Evolutionary conservation across 1,140 invertebrate genomes (phyloP).

Genomic region (Semibalanus balanoides): DNA sequence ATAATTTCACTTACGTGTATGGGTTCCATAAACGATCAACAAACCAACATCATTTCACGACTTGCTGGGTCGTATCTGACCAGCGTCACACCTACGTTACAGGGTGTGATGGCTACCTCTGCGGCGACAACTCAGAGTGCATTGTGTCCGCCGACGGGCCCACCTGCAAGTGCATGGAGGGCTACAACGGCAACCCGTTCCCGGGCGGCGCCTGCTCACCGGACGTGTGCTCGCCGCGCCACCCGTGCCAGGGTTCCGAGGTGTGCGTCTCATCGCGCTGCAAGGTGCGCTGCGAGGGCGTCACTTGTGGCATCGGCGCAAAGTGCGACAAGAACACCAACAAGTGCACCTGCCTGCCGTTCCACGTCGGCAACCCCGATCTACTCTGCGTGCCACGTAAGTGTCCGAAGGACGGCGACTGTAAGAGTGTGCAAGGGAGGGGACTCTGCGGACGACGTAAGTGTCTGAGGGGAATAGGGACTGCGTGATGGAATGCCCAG

Average conservation of each 20-base stretch:
- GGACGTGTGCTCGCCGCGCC: constrained; percentile 57
- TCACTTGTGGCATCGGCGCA: constrained; percentile 66
- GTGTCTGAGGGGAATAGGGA: too few species aligned
- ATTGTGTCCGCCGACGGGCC: constrained; percentile 65
- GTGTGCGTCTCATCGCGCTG: constrained; percentile 70
- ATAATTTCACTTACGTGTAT: too few species aligned
- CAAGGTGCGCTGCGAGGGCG: constrained; percentile 64
- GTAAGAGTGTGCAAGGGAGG: too few species aligned
- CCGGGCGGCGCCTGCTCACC: constrained; percentile 65
- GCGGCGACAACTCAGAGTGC: constrained; percentile 67
- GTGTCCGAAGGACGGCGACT: constrained; percentile 30
- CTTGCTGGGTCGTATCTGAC: too few species aligned
- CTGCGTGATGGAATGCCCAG: too few species aligned
- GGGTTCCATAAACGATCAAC: too few species aligned
- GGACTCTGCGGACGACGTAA: too few species aligned
- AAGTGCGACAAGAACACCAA: constrained; percentile 61
- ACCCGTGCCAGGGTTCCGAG: constrained; percentile 60
- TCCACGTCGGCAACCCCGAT: constrained; percentile 75
- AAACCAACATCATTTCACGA: too few species aligned
- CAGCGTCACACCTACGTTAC: too few species aligned
- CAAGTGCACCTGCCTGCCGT: constrained; percentile 69
- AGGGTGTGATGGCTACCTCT: constrained; percentile 56
- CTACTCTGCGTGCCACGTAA: constrained; percentile 79
- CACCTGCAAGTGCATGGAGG: constrained; percentile 71
- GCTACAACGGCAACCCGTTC: constrained; percentile 76